phyloP scores from a whole-genome alignment of 1,140 invertebrate species.

The Bombus fervidus region DNA sequence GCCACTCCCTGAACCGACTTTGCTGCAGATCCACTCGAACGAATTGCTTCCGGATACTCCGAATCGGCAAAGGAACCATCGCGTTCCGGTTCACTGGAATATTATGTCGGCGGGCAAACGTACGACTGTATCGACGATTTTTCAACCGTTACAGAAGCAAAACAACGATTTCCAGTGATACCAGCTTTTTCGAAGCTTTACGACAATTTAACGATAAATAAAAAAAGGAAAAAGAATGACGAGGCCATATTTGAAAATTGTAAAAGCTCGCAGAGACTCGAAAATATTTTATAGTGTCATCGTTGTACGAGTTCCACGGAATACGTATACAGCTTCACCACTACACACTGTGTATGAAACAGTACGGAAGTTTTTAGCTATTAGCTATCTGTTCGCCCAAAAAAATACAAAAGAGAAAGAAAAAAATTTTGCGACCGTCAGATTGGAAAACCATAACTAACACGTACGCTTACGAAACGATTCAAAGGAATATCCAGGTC shows the following conservation, averaged over 20 bases:
- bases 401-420: not conserved
- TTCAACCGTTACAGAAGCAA: not conserved
- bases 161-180: not conserved
- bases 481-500: conserved; percentile 31
- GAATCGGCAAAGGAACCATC: not conserved
- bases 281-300: not conserved
- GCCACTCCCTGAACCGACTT: not conserved
- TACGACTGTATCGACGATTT: not conserved
- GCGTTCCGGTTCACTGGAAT: not conserved
- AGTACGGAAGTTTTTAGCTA: not conserved
- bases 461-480: not conserved
- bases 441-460: not conserved
- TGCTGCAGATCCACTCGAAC: not conserved
- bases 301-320: not conserved
- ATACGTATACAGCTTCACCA: no score
- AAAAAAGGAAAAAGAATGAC: not conserved
- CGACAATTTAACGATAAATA: no score
- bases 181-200: not conserved
- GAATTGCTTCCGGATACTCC: not conserved
- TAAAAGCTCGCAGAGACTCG: not conserved
- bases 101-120: not conserved
- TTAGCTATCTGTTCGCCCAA: no score
- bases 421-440: not conserved
- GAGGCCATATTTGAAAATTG: not conserved
- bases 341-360: not conserved